A percentile compares a stretch with the other conserved stretches of the same genome.
Evolutionary conservation across 2,797 vertebrate species (phyloP).

Genomic region (Craterocephalus amniculus): DNA sequence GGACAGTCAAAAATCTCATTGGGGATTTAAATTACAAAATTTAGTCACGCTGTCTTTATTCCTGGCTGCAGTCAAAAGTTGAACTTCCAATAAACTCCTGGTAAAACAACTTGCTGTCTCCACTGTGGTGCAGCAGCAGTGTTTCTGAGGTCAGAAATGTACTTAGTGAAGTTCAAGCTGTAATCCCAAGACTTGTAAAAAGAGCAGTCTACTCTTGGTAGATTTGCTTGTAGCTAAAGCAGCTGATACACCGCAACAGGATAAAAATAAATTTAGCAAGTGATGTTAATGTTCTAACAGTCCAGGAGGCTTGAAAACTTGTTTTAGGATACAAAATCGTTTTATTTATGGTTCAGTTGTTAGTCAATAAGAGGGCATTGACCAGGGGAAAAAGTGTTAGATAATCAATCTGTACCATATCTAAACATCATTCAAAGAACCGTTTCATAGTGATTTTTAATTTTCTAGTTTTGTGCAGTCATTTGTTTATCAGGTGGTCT

Average conservation of each 20-base stretch:
- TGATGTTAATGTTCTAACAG: neutral
- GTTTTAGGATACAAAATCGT: neutral
- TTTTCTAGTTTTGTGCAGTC: neutral
- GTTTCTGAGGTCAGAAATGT: neutral
- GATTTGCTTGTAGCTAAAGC: constrained; percentile 2
- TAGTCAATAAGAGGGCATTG: too few relatives aligned
- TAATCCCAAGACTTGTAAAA: constrained; percentile 7
- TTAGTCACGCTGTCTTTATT: too few relatives aligned
- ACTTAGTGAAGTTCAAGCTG: constrained; percentile 5
- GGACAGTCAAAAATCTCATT: too few relatives aligned
- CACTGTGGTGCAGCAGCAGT: neutral
- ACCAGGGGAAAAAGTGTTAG: too few relatives aligned
- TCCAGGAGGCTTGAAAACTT: neutral
- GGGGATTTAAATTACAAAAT: too few relatives aligned
- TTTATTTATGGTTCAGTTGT: too few relatives aligned
- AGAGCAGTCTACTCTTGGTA: neutral
- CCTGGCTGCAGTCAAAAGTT: neutral
- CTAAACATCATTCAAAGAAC: neutral
- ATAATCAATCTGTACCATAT: neutral
- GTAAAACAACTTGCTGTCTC: neutral
- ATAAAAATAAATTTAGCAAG: neutral
- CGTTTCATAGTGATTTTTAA: neutral
- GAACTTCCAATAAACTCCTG: neutral
- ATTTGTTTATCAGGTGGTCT: neutral
- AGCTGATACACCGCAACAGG: neutral